Evolutionary conservation across 2,113 vertebrate species (phyloP).

Genomic region (Canis aureus): DNA sequence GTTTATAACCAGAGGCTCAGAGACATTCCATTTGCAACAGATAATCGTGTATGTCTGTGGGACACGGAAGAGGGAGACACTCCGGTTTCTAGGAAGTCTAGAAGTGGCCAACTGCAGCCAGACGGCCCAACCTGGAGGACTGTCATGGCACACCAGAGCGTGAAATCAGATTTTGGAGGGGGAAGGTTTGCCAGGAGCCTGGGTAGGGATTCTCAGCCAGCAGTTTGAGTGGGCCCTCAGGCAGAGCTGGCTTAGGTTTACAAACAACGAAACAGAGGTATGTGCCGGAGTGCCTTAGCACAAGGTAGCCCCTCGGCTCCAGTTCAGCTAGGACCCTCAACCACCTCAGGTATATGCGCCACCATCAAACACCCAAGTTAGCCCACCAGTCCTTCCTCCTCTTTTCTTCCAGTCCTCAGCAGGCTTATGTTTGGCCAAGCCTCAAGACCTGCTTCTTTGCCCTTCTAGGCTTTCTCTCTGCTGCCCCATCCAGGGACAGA

Average conservation of each 20-base stretch:
- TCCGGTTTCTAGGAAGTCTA: slow-evolving; percentile 33
- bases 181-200: neutral
- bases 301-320: neutral
- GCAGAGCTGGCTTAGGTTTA: neutral
- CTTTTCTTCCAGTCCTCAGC: neutral
- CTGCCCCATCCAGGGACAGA: neutral
- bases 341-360: neutral
- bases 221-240: neutral
- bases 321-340: neutral
- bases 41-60: neutral
- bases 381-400: neutral
- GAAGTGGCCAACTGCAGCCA: neutral
- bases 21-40: neutral
- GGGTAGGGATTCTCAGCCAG: neutral
- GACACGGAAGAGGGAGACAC: neutral
- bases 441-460: neutral
- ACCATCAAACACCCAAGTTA: accelerated
- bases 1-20: neutral
- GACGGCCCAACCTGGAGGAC: neutral
- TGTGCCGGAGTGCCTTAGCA: neutral
- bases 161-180: slow-evolving; percentile 54
- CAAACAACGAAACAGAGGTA: neutral
- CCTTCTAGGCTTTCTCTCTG: neutral
- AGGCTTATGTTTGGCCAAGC: neutral
- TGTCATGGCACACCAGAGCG: neutral